Conservation (phyloP, 2,113 vertebrate species). For the Melozone crissalis region DNA sequence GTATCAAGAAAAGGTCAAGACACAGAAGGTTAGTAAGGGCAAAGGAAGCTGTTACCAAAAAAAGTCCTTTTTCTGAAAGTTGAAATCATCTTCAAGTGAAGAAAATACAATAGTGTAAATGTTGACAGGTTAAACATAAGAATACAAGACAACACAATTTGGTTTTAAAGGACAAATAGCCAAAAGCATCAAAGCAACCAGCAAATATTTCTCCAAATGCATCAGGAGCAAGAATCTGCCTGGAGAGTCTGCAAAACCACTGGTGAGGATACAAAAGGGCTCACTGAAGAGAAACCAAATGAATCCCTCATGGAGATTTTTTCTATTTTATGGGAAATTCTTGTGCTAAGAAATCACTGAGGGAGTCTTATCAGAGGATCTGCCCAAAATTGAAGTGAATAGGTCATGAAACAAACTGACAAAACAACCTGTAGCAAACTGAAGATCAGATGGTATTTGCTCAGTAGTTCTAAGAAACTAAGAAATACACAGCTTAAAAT, state of each 20-base stretch:
- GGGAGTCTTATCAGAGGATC: background rate
- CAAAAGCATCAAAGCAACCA: background rate
- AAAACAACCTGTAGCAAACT: background rate
- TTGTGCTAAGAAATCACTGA: background rate
- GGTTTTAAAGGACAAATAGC: background rate
- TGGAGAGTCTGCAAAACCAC: background rate
- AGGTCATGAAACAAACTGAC: background rate
- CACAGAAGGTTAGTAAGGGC: background rate
- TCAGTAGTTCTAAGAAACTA: background rate
- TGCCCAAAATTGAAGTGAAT: background rate
- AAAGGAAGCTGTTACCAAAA: background rate
- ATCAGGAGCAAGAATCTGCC: background rate
- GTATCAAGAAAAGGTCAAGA: background rate
- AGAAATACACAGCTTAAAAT: background rate
- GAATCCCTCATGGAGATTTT: background rate
- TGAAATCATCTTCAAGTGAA: background rate
- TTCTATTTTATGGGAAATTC: background rate
- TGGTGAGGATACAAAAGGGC: background rate
- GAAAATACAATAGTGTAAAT: background rate
- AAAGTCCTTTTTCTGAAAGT: background rate
- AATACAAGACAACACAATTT: background rate
- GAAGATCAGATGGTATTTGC: background rate
- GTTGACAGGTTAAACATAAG: background rate
- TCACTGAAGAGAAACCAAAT: conserved; percentile 1
- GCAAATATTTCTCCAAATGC: background rate